These are phyloP conservation scores for Oligia fasciuncula DNA, from an alignment of 2,888 invertebrate species.

Conservation along the genomic window DNA sequence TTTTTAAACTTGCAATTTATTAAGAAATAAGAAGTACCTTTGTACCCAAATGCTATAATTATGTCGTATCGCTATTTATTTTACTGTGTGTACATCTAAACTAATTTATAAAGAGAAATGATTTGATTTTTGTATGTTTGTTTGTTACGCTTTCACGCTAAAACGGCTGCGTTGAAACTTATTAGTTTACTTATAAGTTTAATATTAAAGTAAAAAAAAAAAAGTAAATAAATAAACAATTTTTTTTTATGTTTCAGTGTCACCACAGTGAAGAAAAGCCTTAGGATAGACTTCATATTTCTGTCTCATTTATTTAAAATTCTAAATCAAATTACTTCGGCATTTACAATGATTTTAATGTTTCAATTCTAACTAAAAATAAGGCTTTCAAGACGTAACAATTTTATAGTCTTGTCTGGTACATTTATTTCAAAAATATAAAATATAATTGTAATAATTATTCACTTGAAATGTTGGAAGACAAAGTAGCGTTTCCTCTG, in stretches of 20 bases:
- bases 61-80: too few species aligned
- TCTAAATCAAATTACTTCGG: constrained; percentile 23
- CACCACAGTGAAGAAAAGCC: background rate
- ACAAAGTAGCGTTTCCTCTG: constrained; percentile 6
- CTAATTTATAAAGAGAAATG: too few species aligned
- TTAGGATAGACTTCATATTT: background rate
- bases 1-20: too few species aligned
- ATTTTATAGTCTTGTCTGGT: constrained; percentile 5
- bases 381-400: constrained; percentile 7
- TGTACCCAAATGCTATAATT: too few species aligned
- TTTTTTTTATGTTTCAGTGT: background rate
- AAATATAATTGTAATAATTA: constrained; percentile 29
- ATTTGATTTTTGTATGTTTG: too few species aligned
- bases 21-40: too few species aligned
- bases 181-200: too few species aligned
- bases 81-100: too few species aligned
- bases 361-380: constrained; percentile 14
- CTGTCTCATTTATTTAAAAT: constrained; percentile 5
- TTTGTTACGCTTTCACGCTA: too few species aligned
- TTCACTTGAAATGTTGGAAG: constrained; percentile 37
- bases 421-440: constrained; percentile 30
- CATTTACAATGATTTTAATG: constrained; percentile 16
- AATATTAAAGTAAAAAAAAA: background rate
- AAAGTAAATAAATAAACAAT: background rate
- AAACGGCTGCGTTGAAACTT: too few species aligned